phyloP scores from a whole-genome alignment of 2,113 vertebrate species.

The Prietella phreatophila region DNA sequence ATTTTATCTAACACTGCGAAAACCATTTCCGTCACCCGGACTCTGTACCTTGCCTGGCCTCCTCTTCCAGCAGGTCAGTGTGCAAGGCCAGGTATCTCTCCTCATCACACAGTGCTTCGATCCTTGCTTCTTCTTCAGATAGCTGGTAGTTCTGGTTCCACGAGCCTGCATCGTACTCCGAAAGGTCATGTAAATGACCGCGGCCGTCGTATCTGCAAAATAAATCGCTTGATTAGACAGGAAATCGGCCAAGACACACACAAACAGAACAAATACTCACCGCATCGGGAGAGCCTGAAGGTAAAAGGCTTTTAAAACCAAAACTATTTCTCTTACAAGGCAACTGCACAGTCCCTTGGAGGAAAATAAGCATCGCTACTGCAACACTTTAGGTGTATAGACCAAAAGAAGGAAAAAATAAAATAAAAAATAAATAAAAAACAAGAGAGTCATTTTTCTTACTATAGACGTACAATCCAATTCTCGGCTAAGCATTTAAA shows the following conservation, averaged over 20 bases:
- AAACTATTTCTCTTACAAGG: constrained; percentile 48
- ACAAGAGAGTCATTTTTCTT: constrained; percentile 20
- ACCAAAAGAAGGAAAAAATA: no score
- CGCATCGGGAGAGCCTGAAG: constrained; percentile 61
- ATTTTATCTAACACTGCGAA: not conserved
- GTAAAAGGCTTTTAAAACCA: constrained; percentile 44
- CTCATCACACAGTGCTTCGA: constrained; percentile 96
- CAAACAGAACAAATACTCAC: constrained; percentile 69
- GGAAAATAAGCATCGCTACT: constrained; percentile 47
- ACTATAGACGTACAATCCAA: constrained; percentile 42
- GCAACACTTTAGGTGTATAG: constrained; percentile 34
- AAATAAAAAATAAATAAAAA: not conserved
- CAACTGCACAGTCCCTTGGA: constrained; percentile 38
- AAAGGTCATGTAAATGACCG: constrained; percentile 99
- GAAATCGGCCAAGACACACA: constrained; percentile 41
- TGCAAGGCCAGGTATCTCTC: constrained; percentile 99
- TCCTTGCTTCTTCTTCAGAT: constrained; percentile 95
- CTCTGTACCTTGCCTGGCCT: constrained; percentile 91
- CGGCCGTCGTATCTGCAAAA: constrained; percentile 97
- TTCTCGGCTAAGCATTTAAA: constrained; percentile 36
- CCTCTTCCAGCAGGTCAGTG: constrained; percentile 98
- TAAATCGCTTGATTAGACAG: constrained; percentile 76
- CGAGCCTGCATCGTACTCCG: constrained; percentile 97
- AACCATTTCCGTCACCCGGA: no score
- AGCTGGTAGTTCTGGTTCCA: constrained; percentile 97